These are phyloP conservation scores for Scotopteryx bipunctaria DNA, from an alignment of 2,888 invertebrate genomes.

Conservation along the genomic window DNA sequence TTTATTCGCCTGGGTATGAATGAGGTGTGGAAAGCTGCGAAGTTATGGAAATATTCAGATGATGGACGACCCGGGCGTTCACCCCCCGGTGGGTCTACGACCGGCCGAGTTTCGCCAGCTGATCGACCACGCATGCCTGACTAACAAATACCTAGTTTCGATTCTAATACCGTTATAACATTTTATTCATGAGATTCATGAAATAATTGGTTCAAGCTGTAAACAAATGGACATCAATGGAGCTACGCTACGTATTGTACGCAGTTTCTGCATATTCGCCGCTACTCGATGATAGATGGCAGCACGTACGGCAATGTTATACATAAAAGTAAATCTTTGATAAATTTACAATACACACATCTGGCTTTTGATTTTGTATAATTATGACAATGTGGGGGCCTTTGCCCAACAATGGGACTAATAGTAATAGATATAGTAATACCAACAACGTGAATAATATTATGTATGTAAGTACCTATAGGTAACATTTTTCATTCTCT, in stretches of 20 bases:
- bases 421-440: too few relatives aligned
- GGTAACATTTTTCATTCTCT: too few relatives aligned
- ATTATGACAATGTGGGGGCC: too few relatives aligned
- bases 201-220: slow-evolving; percentile 28
- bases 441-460: too few relatives aligned
- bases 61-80: slow-evolving; percentile 64
- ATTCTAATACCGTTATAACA: slow-evolving; percentile 49
- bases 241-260: neutral
- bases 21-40: slow-evolving; percentile 58
- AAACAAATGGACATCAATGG: slow-evolving; percentile 10
- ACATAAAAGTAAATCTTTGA: too few relatives aligned
- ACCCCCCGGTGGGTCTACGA: slow-evolving; percentile 69
- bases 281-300: slow-evolving; percentile 52
- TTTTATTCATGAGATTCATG: slow-evolving; percentile 27
- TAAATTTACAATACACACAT: too few relatives aligned
- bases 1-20: slow-evolving; percentile 66
- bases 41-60: slow-evolving; percentile 74
- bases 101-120: slow-evolving; percentile 78
- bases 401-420: too few relatives aligned
- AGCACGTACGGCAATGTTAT: slow-evolving; percentile 6
- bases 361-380: too few relatives aligned
- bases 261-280: neutral
- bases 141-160: slow-evolving; percentile 56
- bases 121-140: slow-evolving; percentile 59
- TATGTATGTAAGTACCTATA: too few relatives aligned